Percentiles rank a stretch among this genome's conserved stretches.
Conservation (phyloP, 2,113 vertebrate species). For the Corythaeola cristata region DNA sequence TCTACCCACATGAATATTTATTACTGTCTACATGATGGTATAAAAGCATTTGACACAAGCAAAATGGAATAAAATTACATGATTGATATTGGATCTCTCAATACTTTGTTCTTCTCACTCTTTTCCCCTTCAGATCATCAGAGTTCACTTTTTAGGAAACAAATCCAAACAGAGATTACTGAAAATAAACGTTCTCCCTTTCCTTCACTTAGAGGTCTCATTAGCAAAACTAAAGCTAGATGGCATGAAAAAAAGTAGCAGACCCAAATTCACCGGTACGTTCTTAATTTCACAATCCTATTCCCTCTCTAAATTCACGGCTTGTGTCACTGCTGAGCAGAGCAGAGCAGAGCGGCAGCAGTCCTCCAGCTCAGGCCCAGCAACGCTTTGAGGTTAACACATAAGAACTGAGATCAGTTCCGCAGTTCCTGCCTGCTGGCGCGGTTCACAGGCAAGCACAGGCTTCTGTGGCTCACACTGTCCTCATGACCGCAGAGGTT, state of each 20-base stretch:
- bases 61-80: slow-evolving; percentile 4
- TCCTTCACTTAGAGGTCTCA: not conserved
- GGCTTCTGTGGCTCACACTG: not conserved
- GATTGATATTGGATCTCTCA: not conserved
- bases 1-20: slow-evolving; percentile 50
- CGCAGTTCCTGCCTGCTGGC: not conserved
- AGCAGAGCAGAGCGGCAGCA: not conserved
- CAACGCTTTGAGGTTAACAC: fast-evolving
- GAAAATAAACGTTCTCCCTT: not conserved
- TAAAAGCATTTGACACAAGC: not conserved
- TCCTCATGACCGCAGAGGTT: not conserved
- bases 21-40: slow-evolving; percentile 12
- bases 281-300: not conserved
- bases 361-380: not conserved
- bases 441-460: fast-evolving
- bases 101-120: not conserved
- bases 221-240: not conserved
- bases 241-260: not conserved
- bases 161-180: not conserved
- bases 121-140: not conserved
- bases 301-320: not conserved
- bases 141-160: not conserved
- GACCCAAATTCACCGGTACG: not conserved
- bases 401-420: fast-evolving
- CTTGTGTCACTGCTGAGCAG: not conserved